These are phyloP conservation scores for Pseudobourletiella spinata DNA, from an alignment of 1,140 invertebrate species.

Conservation along the genomic window DNA sequence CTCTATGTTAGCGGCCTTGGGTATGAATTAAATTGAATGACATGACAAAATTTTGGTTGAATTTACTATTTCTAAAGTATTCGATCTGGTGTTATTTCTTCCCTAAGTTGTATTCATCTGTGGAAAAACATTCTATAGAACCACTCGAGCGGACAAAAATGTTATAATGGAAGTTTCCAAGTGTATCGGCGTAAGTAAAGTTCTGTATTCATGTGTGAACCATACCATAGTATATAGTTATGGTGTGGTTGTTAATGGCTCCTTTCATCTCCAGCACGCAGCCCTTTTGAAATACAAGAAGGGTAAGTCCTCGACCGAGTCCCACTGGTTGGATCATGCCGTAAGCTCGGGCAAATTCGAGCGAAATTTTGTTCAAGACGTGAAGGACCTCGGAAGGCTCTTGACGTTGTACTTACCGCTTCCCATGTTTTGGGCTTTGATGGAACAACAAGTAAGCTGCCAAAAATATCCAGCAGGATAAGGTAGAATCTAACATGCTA, in stretches of 20 bases:
- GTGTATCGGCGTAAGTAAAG: conserved; percentile 68
- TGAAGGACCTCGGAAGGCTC: conserved; percentile 62
- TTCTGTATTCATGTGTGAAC: not conserved
- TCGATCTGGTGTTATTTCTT: conserved; percentile 40
- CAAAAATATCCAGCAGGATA: not conserved
- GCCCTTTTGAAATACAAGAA: conserved; percentile 31
- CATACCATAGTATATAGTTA: too few relatives aligned
- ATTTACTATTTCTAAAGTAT: not conserved
- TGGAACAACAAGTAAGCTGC: conserved; percentile 62
- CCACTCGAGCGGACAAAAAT: conserved; percentile 65
- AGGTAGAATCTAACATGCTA: not conserved
- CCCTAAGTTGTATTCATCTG: conserved; percentile 73
- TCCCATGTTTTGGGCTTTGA: conserved; percentile 82
- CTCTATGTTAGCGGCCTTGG: conserved; percentile 43
- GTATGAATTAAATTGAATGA: conserved; percentile 26
- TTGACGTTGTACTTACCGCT: conserved; percentile 69
- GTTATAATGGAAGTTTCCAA: conserved; percentile 64
- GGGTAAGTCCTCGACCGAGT: conserved; percentile 43
- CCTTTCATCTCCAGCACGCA: not conserved
- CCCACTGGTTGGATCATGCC: conserved; percentile 71
- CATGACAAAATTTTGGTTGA: not conserved
- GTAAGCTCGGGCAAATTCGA: conserved; percentile 53
- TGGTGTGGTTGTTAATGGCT: not conserved
- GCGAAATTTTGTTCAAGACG: conserved; percentile 56
- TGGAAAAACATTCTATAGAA: conserved; percentile 66